phyloP scores from a whole-genome alignment of 2,113 vertebrate genomes.

The Corvus cornix region DNA sequence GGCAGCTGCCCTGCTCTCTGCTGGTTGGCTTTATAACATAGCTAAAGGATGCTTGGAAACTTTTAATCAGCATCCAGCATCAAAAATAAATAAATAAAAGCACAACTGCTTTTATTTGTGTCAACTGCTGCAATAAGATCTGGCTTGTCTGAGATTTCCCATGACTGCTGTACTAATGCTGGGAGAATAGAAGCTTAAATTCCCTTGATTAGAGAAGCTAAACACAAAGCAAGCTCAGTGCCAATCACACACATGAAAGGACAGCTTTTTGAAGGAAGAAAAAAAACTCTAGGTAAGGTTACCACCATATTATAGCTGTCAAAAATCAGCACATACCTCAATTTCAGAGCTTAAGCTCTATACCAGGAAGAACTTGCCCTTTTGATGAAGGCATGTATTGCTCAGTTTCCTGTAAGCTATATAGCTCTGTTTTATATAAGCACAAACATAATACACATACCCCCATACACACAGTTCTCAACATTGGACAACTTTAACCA shows the following conservation, averaged over 20 bases:
- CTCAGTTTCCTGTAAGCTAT: slow-evolving; percentile 1
- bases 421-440: slow-evolving; percentile 1
- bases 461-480: neutral
- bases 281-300: slow-evolving; percentile 33
- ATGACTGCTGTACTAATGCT: slow-evolving; percentile 54
- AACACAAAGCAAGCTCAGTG: slow-evolving; percentile 51
- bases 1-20: slow-evolving; percentile 34
- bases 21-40: slow-evolving; percentile 23
- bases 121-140: slow-evolving; percentile 67
- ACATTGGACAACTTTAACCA: neutral
- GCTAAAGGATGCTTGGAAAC: slow-evolving; percentile 60
- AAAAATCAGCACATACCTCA: slow-evolving; percentile 42
- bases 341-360: neutral
- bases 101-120: slow-evolving; percentile 57
- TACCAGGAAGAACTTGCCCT: neutral
- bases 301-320: slow-evolving; percentile 3
- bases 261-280: neutral
- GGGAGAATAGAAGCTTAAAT: slow-evolving; percentile 41
- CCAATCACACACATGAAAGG: slow-evolving; percentile 59
- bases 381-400: neutral
- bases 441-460: neutral
- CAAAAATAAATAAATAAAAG: slow-evolving; percentile 75
- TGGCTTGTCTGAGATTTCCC: slow-evolving; percentile 56
- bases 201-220: slow-evolving; percentile 65
- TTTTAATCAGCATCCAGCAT: slow-evolving; percentile 69